Percentiles rank a stretch among this genome's conserved stretches.
phyloP scores from a whole-genome alignment of 2,888 invertebrate species.

The Thymelicus sylvestris region DNA sequence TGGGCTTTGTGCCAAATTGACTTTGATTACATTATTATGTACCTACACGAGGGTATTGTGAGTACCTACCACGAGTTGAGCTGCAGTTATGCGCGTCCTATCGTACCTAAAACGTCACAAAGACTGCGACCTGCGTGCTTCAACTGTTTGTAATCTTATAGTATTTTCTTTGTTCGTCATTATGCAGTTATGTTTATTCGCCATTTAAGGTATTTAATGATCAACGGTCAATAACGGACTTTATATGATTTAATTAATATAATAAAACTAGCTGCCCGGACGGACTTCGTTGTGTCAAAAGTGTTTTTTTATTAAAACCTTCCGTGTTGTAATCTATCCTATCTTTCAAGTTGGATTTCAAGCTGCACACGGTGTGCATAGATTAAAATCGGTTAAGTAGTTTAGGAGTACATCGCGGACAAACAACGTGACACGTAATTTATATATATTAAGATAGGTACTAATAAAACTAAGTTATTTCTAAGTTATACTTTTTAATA shows the following conservation, averaged over 20 bases:
- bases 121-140: conserved; percentile 17
- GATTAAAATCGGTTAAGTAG: no score
- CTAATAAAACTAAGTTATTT: no score
- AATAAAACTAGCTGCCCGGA: no score
- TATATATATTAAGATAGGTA: no score
- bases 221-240: background rate
- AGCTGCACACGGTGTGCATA: no score
- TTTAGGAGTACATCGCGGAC: no score
- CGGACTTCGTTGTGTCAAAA: no score
- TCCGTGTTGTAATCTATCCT: no score
- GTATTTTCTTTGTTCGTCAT: conserved; percentile 24
- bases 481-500: no score
- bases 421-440: no score
- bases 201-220: conserved; percentile 13
- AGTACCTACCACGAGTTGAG: conserved; percentile 36
- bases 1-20: conserved; percentile 66
- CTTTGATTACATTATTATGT: conserved; percentile 35
- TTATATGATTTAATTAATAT: background rate
- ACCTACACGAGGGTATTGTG: conserved; percentile 3
- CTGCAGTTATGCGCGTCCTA: conserved; percentile 9
- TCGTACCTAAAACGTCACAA: conserved; percentile 5
- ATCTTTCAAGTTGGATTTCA: no score
- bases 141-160: conserved; percentile 13
- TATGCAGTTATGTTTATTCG: background rate
- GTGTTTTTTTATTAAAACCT: no score